Evolutionary conservation across 2,113 vertebrate species (phyloP).

Genomic region (Apaloderma vittatum): DNA sequence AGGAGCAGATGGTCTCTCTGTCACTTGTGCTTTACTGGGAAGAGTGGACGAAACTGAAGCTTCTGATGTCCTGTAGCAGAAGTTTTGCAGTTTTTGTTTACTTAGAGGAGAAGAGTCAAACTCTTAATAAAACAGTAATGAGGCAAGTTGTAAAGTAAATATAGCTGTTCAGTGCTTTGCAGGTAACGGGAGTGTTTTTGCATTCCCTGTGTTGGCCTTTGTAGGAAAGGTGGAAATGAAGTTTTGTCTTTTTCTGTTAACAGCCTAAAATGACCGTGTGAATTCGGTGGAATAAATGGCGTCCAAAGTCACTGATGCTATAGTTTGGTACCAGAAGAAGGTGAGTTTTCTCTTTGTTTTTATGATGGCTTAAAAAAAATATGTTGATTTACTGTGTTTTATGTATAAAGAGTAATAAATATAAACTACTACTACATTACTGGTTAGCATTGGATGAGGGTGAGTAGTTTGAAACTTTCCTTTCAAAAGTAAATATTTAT

Average conservation of each 20-base stretch:
- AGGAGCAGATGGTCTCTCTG: neutral
- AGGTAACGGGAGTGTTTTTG: conserved; percentile 61
- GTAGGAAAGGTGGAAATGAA: conserved; percentile 67
- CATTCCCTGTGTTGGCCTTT: neutral
- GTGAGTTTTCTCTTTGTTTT: conserved; percentile 82
- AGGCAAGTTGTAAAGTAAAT: conserved; percentile 72
- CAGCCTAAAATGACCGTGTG: conserved; percentile 94
- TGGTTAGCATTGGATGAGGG: neutral
- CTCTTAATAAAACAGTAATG: conserved; percentile 62
- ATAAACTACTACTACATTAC: neutral
- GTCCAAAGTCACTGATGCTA: conserved; percentile 99
- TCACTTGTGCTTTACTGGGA: neutral
- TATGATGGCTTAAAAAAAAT: neutral
- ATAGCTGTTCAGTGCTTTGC: conserved; percentile 37
- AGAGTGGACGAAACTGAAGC: neutral
- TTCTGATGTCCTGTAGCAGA: conserved; percentile 32
- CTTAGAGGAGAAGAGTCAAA: neutral
- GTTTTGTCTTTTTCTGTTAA: conserved; percentile 74
- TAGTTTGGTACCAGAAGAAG: conserved; percentile 99
- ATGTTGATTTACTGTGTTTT: neutral
- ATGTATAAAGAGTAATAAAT: neutral
- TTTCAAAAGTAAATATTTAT: neutral
- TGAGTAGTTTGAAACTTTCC: neutral
- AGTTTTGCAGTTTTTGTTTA: conserved; percentile 50
- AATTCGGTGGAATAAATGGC: conserved; percentile 95